Evolutionary conservation across 64 coral and sea anemone genomes (phyloP).

Genomic region (Stylophora pistillata): DNA sequence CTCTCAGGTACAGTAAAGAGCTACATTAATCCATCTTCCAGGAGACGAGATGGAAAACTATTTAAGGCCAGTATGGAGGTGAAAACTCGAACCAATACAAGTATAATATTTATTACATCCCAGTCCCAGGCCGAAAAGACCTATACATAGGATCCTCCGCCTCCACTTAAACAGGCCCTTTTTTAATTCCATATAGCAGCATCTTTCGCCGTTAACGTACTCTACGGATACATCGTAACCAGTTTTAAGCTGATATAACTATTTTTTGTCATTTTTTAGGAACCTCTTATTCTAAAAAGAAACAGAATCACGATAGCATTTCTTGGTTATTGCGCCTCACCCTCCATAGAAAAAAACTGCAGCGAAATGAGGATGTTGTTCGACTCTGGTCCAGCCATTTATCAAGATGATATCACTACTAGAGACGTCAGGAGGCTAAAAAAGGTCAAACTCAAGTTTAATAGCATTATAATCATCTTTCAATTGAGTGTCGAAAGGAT

Average conservation of each 20-base stretch:
- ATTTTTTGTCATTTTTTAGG: conserved; percentile 48
- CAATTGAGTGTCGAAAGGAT: too few relatives aligned
- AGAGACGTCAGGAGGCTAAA: conserved; percentile 61
- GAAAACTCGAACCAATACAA: too few relatives aligned
- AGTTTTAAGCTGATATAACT: not conserved
- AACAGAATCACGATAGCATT: conserved; percentile 71
- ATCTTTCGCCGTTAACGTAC: too few relatives aligned
- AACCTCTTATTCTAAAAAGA: conserved; percentile 52
- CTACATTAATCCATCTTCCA: conserved; percentile 48
- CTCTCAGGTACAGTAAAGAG: conserved; percentile 48
- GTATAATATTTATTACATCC: too few relatives aligned
- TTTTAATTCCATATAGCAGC: too few relatives aligned
- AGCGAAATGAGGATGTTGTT: conserved; percentile 52
- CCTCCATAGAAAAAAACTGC: conserved; percentile 23
- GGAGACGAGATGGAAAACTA: conserved; percentile 16
- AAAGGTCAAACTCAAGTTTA: not conserved
- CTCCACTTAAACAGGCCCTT: too few relatives aligned
- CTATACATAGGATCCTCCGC: too few relatives aligned
- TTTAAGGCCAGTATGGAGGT: not conserved
- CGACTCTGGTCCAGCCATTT: conserved; percentile 51
- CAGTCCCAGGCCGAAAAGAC: too few relatives aligned
- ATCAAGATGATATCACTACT: conserved; percentile 40
- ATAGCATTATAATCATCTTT: not conserved
- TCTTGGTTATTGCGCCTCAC: conserved; percentile 68
- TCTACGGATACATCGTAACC: too few relatives aligned